A percentile compares a stretch with the other conserved stretches of the same genome.
These are phyloP conservation scores for Lates japonicus DNA, from an alignment of 2,797 vertebrate species.

Conservation along the genomic window DNA sequence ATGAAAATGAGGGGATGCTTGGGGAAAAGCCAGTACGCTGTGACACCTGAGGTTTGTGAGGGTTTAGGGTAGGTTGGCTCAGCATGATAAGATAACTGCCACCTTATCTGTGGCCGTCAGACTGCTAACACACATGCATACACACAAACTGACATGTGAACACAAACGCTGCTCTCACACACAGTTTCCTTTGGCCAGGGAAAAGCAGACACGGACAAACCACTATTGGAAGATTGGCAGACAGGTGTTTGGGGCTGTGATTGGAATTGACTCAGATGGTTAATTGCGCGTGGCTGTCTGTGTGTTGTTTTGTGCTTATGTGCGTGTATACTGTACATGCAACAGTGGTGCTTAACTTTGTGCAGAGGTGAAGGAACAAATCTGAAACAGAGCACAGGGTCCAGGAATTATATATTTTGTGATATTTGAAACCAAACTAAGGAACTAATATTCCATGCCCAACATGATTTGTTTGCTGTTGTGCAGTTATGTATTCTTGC, in stretches of 20 bases:
- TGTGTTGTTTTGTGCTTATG: slow-evolving; percentile 23
- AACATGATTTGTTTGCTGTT: not conserved
- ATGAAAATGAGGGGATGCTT: slow-evolving; percentile 71
- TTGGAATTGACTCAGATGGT: slow-evolving; percentile 56
- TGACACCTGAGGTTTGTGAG: slow-evolving; percentile 73
- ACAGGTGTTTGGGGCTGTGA: slow-evolving; percentile 60
- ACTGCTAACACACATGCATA: slow-evolving; percentile 55
- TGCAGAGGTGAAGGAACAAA: not conserved
- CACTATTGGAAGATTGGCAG: slow-evolving; percentile 64
- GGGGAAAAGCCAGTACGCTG: slow-evolving; percentile 54
- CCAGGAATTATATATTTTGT: not conserved
- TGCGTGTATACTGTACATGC: slow-evolving; percentile 4
- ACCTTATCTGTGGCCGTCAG: slow-evolving; percentile 80
- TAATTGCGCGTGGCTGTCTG: slow-evolving; percentile 16
- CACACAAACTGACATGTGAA: slow-evolving; percentile 40
- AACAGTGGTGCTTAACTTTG: not conserved
- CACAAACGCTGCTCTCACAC: slow-evolving; percentile 41
- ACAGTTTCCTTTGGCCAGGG: slow-evolving; percentile 49
- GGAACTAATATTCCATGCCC: not conserved
- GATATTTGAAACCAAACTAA: not conserved
- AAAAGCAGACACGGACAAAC: slow-evolving; percentile 44
- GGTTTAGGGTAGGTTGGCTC: slow-evolving; percentile 73
- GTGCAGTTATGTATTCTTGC: not conserved
- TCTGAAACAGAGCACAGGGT: not conserved
- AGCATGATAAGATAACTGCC: slow-evolving; percentile 76